A percentile compares a stretch with the other conserved stretches of the same genome.
These are phyloP conservation scores for Acanthurus tractus DNA, from an alignment of 2,797 vertebrate species.

Conservation along the genomic window DNA sequence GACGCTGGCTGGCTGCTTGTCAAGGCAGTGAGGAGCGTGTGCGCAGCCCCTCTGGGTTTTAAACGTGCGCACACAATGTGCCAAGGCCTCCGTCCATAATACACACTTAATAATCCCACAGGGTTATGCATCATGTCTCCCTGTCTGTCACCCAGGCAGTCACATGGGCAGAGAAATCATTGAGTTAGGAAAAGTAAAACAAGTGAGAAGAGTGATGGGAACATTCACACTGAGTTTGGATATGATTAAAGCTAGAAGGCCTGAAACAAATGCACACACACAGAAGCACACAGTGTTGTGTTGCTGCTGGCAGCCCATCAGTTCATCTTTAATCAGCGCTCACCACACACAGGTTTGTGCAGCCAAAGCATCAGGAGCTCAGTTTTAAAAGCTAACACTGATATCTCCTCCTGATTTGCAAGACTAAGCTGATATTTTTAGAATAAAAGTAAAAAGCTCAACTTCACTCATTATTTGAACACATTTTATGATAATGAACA, in stretches of 20 bases:
- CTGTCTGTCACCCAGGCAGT: conserved; percentile 59
- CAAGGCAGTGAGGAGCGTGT: conserved; percentile 36
- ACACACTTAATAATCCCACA: conserved; percentile 42
- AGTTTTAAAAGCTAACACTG: neutral
- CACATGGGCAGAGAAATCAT: conserved; percentile 51
- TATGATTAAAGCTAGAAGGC: conserved; percentile 54
- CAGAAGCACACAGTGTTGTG: conserved; percentile 28
- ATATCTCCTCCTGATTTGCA: conserved; percentile 7
- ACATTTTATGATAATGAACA: neutral
- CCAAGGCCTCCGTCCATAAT: conserved; percentile 41
- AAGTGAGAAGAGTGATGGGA: conserved; percentile 59
- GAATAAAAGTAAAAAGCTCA: neutral
- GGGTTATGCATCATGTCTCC: conserved; percentile 32
- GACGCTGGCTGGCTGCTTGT: conserved; percentile 57
- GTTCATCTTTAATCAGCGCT: conserved; percentile 46
- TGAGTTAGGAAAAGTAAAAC: conserved; percentile 59
- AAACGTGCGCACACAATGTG: conserved; percentile 36
- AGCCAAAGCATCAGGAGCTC: conserved; percentile 24
- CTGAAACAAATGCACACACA: conserved; percentile 60
- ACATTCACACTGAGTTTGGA: conserved; percentile 57
- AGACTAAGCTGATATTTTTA: neutral
- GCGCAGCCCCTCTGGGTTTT: conserved; percentile 31
- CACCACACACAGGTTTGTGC: conserved; percentile 25
- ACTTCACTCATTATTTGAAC: neutral
- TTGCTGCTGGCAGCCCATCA: conserved; percentile 31